phyloP scores from a whole-genome alignment of 2,113 vertebrate species.

The Hippocampus comes region DNA sequence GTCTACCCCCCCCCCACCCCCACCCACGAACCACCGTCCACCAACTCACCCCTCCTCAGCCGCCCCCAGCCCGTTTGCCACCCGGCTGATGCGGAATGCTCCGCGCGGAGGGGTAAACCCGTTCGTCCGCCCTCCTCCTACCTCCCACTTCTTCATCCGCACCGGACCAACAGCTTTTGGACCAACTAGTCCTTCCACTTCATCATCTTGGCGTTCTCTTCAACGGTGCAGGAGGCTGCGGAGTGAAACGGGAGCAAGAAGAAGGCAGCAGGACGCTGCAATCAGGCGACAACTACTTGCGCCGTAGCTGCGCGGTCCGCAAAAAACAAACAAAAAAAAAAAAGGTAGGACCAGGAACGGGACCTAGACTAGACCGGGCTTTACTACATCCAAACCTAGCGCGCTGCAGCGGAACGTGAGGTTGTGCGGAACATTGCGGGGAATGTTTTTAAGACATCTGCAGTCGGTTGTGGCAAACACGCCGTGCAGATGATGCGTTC shows the following conservation, averaged over 20 bases:
- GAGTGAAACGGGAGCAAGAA: neutral
- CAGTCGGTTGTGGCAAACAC: slow-evolving; percentile 13
- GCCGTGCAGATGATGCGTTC: neutral
- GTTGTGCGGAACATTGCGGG: neutral
- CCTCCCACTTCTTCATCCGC: slow-evolving; percentile 19
- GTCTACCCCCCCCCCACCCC: neutral
- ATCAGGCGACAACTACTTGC: neutral
- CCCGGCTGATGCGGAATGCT: slow-evolving; percentile 43
- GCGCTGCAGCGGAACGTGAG: neutral
- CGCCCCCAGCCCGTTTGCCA: neutral
- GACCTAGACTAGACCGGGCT: neutral
- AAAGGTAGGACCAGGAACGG: neutral
- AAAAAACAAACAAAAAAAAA: neutral
- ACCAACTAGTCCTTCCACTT: neutral
- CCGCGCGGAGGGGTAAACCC: slow-evolving; percentile 29
- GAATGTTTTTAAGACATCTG: neutral
- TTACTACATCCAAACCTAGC: neutral
- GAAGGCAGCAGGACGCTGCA: neutral
- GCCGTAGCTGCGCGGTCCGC: neutral
- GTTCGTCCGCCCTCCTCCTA: neutral
- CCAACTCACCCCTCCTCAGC: neutral
- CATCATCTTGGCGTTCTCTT: neutral
- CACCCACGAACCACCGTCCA: neutral
- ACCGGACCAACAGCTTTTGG: slow-evolving; percentile 5
- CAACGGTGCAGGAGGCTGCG: neutral